Evolutionary conservation across 1,140 invertebrate species (phyloP).

Genomic region (Sipha flava): DNA sequence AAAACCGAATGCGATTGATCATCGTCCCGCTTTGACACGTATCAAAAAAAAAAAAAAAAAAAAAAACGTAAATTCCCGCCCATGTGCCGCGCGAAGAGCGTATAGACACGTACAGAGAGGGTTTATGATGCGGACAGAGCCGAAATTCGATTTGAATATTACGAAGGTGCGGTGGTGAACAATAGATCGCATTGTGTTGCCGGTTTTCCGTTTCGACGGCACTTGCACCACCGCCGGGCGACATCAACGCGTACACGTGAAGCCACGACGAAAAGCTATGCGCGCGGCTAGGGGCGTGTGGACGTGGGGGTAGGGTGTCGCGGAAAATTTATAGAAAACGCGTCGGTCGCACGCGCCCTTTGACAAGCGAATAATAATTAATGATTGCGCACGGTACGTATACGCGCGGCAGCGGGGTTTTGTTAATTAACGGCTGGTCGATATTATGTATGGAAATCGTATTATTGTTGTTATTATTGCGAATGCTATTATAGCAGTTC

Average conservation of each 20-base stretch:
- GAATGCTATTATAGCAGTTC: not conserved
- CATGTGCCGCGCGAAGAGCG: too few species aligned
- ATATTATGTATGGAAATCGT: not conserved
- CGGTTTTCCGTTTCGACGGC: not conserved
- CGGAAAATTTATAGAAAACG: constrained; percentile 26
- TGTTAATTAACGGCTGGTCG: constrained; percentile 27
- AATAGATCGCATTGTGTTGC: not conserved
- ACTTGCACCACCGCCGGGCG: not conserved
- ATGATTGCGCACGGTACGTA: not conserved
- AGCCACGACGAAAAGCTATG: not conserved
- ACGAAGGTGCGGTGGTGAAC: not conserved
- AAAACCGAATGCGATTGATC: too few species aligned
- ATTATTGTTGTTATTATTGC: constrained; percentile 1
- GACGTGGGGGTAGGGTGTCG: not conserved
- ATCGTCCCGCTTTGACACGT: too few species aligned
- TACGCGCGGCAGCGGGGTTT: not conserved
- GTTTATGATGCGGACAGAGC: too few species aligned
- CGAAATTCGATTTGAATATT: too few species aligned
- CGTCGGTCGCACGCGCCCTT: constrained; percentile 25
- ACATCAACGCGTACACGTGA: not conserved
- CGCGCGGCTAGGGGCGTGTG: not conserved
- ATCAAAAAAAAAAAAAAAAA: too few species aligned
- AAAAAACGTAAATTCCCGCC: too few species aligned
- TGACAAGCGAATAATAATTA: constrained; percentile 19
- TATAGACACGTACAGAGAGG: too few species aligned